Evolutionary conservation across 2,888 invertebrate species (phyloP).

Genomic region (Dyspetes luteomarginatus): DNA sequence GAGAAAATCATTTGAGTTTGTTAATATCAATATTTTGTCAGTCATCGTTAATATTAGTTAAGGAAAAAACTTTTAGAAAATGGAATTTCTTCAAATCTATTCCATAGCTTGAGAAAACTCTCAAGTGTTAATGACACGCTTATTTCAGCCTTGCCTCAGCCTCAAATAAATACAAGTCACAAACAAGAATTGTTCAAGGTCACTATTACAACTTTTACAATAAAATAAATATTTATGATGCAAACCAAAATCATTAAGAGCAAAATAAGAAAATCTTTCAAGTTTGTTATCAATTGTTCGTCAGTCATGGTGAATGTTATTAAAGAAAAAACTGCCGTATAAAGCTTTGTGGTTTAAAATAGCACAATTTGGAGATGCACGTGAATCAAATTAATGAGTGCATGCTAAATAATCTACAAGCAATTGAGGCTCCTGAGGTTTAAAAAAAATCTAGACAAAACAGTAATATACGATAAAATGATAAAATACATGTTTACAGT

Average conservation of each 20-base stretch:
- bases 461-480: no score
- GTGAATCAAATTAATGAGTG: conserved; percentile 44
- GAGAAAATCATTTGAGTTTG: conserved; percentile 66
- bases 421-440: no score
- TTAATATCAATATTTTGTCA: conserved; percentile 13
- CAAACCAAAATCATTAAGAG: conserved; percentile 67
- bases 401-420: conserved; percentile 32
- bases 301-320: conserved; percentile 53
- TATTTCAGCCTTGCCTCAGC: no score
- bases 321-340: background rate
- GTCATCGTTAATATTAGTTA: no score
- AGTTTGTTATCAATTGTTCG: conserved; percentile 66
- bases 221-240: conserved; percentile 71
- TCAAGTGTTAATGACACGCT: no score
- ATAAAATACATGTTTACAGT: no score
- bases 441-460: no score
- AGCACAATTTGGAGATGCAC: conserved; percentile 6
- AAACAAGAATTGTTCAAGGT: conserved; percentile 20
- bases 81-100: conserved; percentile 42
- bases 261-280: conserved; percentile 67
- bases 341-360: background rate
- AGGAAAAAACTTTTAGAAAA: background rate
- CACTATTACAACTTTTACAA: conserved; percentile 64
- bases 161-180: background rate
- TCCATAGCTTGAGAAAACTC: conserved; percentile 12